Base-by-base conservation (phyloP, 2,797 vertebrate species). In the Hydrocynus forskahlii region DNA sequence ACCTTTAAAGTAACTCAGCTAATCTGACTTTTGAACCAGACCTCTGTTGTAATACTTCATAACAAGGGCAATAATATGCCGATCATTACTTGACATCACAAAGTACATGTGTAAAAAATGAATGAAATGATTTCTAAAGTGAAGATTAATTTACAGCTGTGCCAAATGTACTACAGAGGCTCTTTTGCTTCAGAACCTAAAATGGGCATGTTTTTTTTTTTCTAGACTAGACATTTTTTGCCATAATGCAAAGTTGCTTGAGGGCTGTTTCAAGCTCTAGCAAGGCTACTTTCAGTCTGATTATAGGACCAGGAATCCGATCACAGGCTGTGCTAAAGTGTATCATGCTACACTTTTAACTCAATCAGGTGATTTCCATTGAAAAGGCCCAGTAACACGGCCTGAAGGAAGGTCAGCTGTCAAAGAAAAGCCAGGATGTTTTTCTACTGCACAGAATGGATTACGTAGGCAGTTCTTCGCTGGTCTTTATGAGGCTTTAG, bases 381-480 rank as follows among this genome's bases (percentile, higher is more conserved):
- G 70, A 54, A 25, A 73, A 78, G 57, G 19, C 19, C 67, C 50
- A 66, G 50, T 66, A 59, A 45, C 67, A 68, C 25, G 25, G 63
- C 55, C 76, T 62, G 72, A 75, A 54, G 60, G 43, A 75, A 78
- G 38, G 68, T 64, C 75, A 72, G 21, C 69, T 19, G 7, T 69
- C 75, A 83, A n/a, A 83, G 66, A 83, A 87, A 88, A 87, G 90
- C 83, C 89, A 69, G 85, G 81, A 84, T 84, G 72, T 72, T 82
- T 83, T 86, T 76, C 85, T 75, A 88, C 89, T 89, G 89, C 91
- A 89, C 38, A 91, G 90, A 90, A 90, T 87, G 88, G 89, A 92
- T 81, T 89, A 89, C 87, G 88, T 91, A 90, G 91, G 92, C 89
- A 89, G 69, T 87, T 91, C 85, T 75, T 78, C 86, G 78, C 88